Base-by-base conservation (phyloP, 2,797 vertebrate species). In the Gallinago solitaria region DNA sequence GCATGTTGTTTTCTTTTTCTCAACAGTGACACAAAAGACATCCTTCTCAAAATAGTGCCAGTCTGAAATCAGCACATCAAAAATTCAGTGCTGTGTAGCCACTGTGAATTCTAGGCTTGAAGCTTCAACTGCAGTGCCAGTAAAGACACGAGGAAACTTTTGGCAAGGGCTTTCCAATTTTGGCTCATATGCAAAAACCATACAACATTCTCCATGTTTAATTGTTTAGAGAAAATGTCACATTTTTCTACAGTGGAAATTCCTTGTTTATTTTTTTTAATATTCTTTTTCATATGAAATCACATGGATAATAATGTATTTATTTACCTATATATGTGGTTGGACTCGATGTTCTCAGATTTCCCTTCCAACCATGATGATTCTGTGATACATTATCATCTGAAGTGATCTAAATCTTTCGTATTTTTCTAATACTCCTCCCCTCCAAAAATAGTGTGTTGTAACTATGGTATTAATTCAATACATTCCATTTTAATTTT, bases 91-190 rank as follows among this genome's bases (percentile, higher is more conserved):
- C 56, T 73, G 59, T 51, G 30, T 41, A 90, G 32, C 86, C 27
- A 15, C 63, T 89, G 39, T 65, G 50, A 86, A 89, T 93, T 94
- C 47, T 71, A 87, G n/a, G 35, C 75, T 93, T 91, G 71, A 61
- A 89, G 43, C 28, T 70, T 70, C 47, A 75, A 60, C 25, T 89
- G 20, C 53, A 64, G 41, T 48, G 41, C 76, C 74, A 75, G 12
- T 69, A 80, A 73, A 91, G 39, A 89, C 69, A 70, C 35, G 71
- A 80, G 79, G 84, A 92, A 74, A 25, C 14, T 75, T 91, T 87
- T 73, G 84, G 59, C 73, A 64, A 82, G n/a, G 68, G 25, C 13
- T 79, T 78, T 92, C 43, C 21, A 54, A 28, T 82, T 75, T 74
- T 93, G 87, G 67, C 60, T 94, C 47, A n/a, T 60, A 53, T n/a